phyloP scores from a whole-genome alignment of 1,140 invertebrate species.

The Nasonia giraulti region DNA sequence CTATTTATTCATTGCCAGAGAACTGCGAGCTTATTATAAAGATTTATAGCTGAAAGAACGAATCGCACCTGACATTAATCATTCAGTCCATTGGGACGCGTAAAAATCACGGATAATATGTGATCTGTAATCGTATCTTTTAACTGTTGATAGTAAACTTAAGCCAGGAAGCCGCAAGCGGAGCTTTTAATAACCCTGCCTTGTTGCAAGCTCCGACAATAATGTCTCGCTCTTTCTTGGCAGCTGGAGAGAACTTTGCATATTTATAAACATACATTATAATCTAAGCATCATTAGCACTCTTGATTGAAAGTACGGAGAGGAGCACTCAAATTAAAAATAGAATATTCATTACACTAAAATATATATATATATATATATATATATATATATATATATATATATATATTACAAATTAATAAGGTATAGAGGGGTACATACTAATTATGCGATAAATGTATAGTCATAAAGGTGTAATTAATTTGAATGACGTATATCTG shows the following conservation, averaged over 20 bases:
- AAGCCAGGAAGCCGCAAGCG: background rate
- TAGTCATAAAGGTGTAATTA: too few species aligned
- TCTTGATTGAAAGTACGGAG: background rate
- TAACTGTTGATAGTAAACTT: background rate
- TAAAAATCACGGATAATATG: background rate
- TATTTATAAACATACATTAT: constrained; percentile 38
- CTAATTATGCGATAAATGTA: too few species aligned
- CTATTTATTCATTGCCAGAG: constrained; percentile 28
- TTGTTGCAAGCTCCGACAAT: constrained; percentile 25
- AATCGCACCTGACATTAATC: constrained; percentile 11
- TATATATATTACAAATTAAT: too few species aligned
- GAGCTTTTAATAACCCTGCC: constrained; percentile 5
- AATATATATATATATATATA: too few species aligned
- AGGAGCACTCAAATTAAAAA: too few species aligned
- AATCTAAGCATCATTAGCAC: constrained; percentile 6
- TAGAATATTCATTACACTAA: too few species aligned
- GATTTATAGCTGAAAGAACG: constrained; percentile 29
- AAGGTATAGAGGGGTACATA: too few species aligned
- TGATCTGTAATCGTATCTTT: background rate
- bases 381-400: too few species aligned
- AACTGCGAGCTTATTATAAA: background rate
- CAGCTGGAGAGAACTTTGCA: background rate
- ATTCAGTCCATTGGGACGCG: background rate
- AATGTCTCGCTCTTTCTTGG: constrained; percentile 12
- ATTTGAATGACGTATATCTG: too few species aligned